Conservation (phyloP, 2,797 vertebrate species). For the Siniperca undulata region DNA sequence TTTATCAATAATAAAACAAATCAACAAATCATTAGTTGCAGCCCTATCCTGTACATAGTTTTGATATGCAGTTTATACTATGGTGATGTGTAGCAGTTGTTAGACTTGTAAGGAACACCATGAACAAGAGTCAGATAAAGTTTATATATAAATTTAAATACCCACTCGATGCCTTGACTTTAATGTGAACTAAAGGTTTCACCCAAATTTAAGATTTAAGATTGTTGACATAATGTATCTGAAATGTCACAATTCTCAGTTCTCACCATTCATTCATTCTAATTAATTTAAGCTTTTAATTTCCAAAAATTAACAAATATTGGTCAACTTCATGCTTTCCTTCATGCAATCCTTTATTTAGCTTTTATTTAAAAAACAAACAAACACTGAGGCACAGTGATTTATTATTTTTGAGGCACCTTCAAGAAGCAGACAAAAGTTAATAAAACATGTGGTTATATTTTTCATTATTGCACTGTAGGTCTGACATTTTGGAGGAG, state of each 20-base stretch:
- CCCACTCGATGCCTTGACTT: not conserved
- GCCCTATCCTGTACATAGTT: not conserved
- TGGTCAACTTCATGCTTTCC: conserved; percentile 1
- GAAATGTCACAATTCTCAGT: not conserved
- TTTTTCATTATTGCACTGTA: not conserved
- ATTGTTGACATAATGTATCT: not conserved
- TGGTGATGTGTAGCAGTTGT: not conserved
- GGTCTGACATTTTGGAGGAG: not conserved
- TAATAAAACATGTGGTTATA: not conserved
- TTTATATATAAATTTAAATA: not conserved
- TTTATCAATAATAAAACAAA: not conserved
- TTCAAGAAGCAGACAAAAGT: not conserved
- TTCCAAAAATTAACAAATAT: too few relatives aligned
- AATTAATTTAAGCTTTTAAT: too few relatives aligned
- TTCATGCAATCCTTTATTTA: too few relatives aligned
- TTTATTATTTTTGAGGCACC: not conserved
- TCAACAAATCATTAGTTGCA: not conserved
- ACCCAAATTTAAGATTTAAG: not conserved
- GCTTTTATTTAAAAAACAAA: not conserved
- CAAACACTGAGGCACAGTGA: not conserved
- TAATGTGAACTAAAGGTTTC: not conserved
- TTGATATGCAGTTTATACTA: not conserved
- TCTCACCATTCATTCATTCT: not conserved
- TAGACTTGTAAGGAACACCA: not conserved
- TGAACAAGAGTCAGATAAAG: not conserved